A percentile compares a stretch with the other conserved stretches of the same genome.
These are phyloP conservation scores for Eupelmus urozonus DNA, from an alignment of 2,888 invertebrate genomes.

Conservation along the genomic window DNA sequence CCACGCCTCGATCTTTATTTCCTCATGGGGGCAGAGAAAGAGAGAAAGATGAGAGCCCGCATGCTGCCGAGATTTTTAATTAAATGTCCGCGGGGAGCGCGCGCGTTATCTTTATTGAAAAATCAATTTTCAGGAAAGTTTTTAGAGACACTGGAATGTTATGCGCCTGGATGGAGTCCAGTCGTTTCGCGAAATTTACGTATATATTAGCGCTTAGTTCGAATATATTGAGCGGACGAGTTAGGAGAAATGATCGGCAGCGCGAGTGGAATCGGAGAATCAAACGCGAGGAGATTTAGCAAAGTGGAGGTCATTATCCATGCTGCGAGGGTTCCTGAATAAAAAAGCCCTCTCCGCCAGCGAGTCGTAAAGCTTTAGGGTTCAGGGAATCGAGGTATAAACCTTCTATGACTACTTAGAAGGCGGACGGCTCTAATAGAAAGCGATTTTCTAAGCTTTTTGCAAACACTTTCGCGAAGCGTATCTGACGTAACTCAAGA, in stretches of 20 bases:
- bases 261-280: background rate
- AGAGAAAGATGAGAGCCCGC: background rate
- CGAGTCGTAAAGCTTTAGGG: conserved; percentile 10
- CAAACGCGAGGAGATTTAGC: background rate
- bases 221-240: too few species aligned
- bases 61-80: conserved; percentile 8
- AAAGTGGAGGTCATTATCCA: conserved; percentile 1
- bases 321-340: background rate
- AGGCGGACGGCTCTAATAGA: background rate
- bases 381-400: conserved; percentile 7
- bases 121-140: conserved; percentile 3
- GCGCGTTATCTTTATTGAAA: conserved; percentile 4
- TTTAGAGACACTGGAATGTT: too few species aligned
- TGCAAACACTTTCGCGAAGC: background rate
- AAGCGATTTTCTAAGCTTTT: conserved; percentile 14
- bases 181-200: too few species aligned
- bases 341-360: background rate
- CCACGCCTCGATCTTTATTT: conserved; percentile 1
- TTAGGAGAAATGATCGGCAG: too few species aligned
- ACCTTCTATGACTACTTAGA: conserved; percentile 1
- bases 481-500: too few species aligned
- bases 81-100: background rate
- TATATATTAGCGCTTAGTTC: too few species aligned
- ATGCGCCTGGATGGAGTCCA: too few species aligned
- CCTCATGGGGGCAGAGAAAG: background rate